Conservation (phyloP, 2,888 invertebrate species). For the Ophonus ardosiacus region DNA sequence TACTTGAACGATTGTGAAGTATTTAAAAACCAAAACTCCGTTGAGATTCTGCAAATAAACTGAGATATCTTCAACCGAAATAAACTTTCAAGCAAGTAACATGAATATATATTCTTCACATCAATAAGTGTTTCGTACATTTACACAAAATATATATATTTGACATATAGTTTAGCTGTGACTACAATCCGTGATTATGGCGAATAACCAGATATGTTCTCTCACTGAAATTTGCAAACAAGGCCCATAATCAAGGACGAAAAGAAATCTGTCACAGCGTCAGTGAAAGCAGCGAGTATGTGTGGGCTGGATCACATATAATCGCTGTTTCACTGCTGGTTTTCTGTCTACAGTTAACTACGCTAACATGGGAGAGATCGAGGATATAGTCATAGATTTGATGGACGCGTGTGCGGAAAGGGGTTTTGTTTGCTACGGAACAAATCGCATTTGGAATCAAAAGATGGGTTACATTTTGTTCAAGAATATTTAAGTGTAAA, state of each 20-base stretch:
- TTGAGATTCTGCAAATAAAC: not conserved
- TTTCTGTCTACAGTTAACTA: constrained; percentile 62
- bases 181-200: constrained; percentile 51
- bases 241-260: constrained; percentile 38
- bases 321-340: constrained; percentile 34
- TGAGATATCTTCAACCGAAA: not conserved
- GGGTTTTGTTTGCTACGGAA: not conserved
- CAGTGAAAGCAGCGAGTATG: constrained; percentile 31
- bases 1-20: not conserved
- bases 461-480: too few relatives aligned
- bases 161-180: constrained; percentile 62
- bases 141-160: constrained; percentile 64
- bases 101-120: constrained; percentile 62
- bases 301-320: constrained; percentile 55
- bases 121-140: constrained; percentile 63
- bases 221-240: constrained; percentile 29
- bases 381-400: not conserved
- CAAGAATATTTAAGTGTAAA: too few relatives aligned
- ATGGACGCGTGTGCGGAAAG: not conserved
- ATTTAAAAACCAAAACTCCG: not conserved
- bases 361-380: constrained; percentile 44
- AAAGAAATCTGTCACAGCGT: constrained; percentile 54
- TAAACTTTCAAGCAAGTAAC: constrained; percentile 63
- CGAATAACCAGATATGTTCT: constrained; percentile 57
- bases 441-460: too few relatives aligned